Evolutionary conservation across 1,140 invertebrate species (phyloP).

Genomic region (Copidosoma floridanum): DNA sequence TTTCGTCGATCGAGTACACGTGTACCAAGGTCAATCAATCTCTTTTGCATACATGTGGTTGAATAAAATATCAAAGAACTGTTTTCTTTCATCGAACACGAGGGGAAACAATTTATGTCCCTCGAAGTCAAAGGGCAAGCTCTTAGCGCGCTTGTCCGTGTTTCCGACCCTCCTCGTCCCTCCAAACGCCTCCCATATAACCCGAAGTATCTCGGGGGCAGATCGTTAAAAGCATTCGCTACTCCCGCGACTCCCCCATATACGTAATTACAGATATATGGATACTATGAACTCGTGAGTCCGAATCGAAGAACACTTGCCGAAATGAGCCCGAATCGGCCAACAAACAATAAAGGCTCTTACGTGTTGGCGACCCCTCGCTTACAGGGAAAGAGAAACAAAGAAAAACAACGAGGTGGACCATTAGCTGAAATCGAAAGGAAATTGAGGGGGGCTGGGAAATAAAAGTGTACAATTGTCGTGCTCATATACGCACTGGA

Average conservation of each 20-base stretch:
- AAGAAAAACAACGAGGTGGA: too few species aligned
- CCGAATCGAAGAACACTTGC: slow-evolving; percentile 37
- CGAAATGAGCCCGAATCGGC: slow-evolving; percentile 37
- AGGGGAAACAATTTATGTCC: too few species aligned
- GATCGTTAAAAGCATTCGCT: slow-evolving; percentile 31
- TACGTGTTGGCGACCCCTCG: background rate
- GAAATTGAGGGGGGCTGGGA: background rate
- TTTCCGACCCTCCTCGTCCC: slow-evolving; percentile 12
- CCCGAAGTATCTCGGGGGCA: background rate
- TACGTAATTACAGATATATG: slow-evolving; percentile 46
- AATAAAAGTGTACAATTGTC: slow-evolving; percentile 31
- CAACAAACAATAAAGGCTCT: slow-evolving; percentile 42
- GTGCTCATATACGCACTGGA: too few species aligned
- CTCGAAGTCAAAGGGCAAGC: background rate
- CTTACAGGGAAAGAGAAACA: background rate
- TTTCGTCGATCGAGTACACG: too few species aligned
- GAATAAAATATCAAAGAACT: too few species aligned
- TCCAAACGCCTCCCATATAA: too few species aligned
- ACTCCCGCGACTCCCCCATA: slow-evolving; percentile 31
- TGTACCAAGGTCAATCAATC: too few species aligned
- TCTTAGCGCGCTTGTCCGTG: background rate
- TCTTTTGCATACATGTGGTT: too few species aligned
- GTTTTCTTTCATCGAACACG: too few species aligned
- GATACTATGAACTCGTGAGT: slow-evolving; percentile 29
- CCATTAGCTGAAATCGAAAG: background rate